phyloP scores from a whole-genome alignment of 92 coral and sea anemone species.

The Palythoa caribaeorum region DNA sequence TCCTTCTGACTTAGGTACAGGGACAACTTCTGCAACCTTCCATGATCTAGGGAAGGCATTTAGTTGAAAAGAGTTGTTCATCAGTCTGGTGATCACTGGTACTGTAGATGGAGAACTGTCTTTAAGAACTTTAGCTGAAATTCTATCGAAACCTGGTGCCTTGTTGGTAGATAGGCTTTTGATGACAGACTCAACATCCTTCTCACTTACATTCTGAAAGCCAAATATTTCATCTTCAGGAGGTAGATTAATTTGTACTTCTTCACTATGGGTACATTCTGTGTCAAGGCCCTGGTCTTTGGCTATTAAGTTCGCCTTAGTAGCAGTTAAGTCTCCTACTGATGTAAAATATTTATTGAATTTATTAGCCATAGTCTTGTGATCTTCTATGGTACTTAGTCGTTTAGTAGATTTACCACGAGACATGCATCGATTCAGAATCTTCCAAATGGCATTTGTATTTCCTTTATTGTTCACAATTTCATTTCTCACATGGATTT shows the following conservation, averaged over 20 bases:
- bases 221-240: conserved; percentile 41
- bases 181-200: conserved; percentile 47
- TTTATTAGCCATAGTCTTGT: conserved; percentile 44
- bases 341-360: conserved; percentile 59
- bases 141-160: conserved; percentile 56
- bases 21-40: conserved; percentile 47
- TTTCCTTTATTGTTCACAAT: conserved; percentile 49
- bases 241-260: conserved; percentile 16
- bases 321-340: conserved; percentile 62
- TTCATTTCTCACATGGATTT: conserved; percentile 31
- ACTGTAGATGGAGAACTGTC: conserved; percentile 49
- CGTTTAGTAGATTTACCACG: conserved; percentile 40
- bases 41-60: conserved; percentile 54
- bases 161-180: conserved; percentile 41
- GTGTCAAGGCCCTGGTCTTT: conserved; percentile 46
- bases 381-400: conserved; percentile 37
- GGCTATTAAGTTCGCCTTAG: conserved; percentile 54
- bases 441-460: conserved; percentile 49
- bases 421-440: conserved; percentile 53
- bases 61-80: conserved; percentile 35
- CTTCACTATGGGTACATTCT: conserved; percentile 46
- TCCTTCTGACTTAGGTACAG: conserved; percentile 31
- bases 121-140: conserved; percentile 54
- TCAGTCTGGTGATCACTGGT: conserved; percentile 18
- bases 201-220: conserved; percentile 48